phyloP scores from a whole-genome alignment of 1,140 invertebrate genomes.

The Gyrodactylus salaris region DNA sequence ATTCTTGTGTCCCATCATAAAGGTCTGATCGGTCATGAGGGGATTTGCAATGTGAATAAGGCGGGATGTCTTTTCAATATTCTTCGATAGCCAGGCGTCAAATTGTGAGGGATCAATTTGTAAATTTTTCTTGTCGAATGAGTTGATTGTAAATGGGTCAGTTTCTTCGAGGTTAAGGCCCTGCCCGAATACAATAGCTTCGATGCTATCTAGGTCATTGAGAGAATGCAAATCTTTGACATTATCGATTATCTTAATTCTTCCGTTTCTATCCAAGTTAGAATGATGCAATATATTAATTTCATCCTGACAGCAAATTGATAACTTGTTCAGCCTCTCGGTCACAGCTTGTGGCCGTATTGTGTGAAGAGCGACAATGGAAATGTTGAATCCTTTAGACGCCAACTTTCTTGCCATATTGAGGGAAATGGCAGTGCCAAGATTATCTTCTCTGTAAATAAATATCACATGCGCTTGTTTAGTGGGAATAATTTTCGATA shows the following conservation, averaged over 20 bases:
- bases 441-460: background rate
- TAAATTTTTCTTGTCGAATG: background rate
- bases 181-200: background rate
- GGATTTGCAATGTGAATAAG: background rate
- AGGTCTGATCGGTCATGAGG: background rate
- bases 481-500: background rate
- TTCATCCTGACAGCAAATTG: background rate
- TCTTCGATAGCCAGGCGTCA: background rate
- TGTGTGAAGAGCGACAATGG: background rate
- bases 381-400: background rate
- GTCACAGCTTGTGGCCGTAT: background rate
- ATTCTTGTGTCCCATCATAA: background rate
- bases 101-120: background rate
- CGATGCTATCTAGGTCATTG: background rate
- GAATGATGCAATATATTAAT: background rate
- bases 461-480: no score
- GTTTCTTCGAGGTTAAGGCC: background rate
- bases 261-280: background rate
- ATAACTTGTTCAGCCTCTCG: background rate
- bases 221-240: background rate
- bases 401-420: background rate
- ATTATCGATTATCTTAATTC: background rate
- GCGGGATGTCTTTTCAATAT: background rate
- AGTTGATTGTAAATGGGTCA: background rate
- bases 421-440: background rate